A percentile compares a stretch with the other conserved stretches of the same genome.
Evolutionary conservation across 2,888 invertebrate species (phyloP).

Genomic region (Anorthoa munda): DNA sequence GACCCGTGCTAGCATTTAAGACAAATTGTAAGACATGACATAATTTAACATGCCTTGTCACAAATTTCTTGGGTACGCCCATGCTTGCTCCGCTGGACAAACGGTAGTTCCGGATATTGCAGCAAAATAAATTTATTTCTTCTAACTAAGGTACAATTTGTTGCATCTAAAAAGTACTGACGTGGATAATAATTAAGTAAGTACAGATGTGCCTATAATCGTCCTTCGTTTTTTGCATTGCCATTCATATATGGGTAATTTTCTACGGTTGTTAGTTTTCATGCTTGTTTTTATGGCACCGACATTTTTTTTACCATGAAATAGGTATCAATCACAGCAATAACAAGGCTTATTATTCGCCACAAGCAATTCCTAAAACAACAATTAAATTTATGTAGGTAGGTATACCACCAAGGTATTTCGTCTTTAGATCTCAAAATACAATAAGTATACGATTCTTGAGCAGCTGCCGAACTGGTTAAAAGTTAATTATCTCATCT

Average conservation of each 20-base stretch:
- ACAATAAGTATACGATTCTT: background rate
- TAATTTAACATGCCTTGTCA: too few relatives aligned
- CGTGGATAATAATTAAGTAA: background rate
- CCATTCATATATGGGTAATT: constrained; percentile 47
- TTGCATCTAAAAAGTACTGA: background rate
- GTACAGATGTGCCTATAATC: constrained; percentile 10
- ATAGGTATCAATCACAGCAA: constrained; percentile 23
- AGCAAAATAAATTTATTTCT: background rate
- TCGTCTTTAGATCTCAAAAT: too few relatives aligned
- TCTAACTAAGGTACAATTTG: background rate
- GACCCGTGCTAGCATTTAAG: too few relatives aligned
- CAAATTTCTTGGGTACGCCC: too few relatives aligned
- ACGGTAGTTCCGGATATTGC: background rate
- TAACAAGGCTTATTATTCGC: constrained; percentile 26
- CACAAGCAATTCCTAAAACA: constrained; percentile 2
- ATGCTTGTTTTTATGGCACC: constrained; percentile 35
- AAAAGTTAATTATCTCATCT: background rate
- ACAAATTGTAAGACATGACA: too few relatives aligned
- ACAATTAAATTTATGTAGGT: background rate
- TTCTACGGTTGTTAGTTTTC: constrained; percentile 41
- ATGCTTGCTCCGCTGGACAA: too few relatives aligned
- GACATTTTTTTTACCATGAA: constrained; percentile 36
- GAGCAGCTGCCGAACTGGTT: background rate
- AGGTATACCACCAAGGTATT: too few relatives aligned
- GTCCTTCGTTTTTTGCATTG: constrained; percentile 28